A percentile compares a stretch with the other conserved stretches of the same genome.
These are phyloP conservation scores for Pinctada fucata DNA, from an alignment of 2,888 invertebrate species.

Conservation along the genomic window DNA sequence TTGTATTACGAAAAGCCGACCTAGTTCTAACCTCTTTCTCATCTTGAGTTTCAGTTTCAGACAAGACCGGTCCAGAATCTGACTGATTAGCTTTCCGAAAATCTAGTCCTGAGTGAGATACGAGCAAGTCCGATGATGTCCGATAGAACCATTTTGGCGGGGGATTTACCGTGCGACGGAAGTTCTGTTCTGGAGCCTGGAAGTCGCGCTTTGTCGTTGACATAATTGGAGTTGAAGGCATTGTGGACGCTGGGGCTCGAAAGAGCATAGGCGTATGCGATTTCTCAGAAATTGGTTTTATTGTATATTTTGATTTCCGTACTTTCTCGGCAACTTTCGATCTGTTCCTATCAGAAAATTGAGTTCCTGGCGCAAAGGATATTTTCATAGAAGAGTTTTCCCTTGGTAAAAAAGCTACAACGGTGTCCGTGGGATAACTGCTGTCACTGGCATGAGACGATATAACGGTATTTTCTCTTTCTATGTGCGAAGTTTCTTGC, in stretches of 20 bases:
- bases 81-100: background rate
- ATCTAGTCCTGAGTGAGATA: background rate
- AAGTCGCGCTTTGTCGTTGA: slow-evolving; percentile 9
- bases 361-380: slow-evolving; percentile 16
- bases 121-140: background rate
- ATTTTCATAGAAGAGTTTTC: slow-evolving; percentile 17
- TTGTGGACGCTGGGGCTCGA: slow-evolving; percentile 17
- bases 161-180: slow-evolving; percentile 10
- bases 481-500: background rate
- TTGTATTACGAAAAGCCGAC: background rate
- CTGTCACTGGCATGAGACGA: background rate
- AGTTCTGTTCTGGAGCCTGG: background rate
- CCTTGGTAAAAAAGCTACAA: slow-evolving; percentile 2
- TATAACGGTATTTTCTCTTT: background rate
- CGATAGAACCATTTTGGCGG: slow-evolving; percentile 15
- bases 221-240: slow-evolving; percentile 11
- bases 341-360: slow-evolving; percentile 8
- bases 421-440: slow-evolving; percentile 9
- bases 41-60: background rate
- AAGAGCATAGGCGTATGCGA: slow-evolving; percentile 4
- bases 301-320: slow-evolving; percentile 7
- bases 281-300: slow-evolving; percentile 14
- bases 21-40: background rate
- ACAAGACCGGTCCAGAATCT: background rate
- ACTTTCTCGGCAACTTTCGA: slow-evolving; percentile 21